Evolutionary conservation across 1,140 invertebrate genomes (phyloP).

Genomic region (Notospermus geniculatus): DNA sequence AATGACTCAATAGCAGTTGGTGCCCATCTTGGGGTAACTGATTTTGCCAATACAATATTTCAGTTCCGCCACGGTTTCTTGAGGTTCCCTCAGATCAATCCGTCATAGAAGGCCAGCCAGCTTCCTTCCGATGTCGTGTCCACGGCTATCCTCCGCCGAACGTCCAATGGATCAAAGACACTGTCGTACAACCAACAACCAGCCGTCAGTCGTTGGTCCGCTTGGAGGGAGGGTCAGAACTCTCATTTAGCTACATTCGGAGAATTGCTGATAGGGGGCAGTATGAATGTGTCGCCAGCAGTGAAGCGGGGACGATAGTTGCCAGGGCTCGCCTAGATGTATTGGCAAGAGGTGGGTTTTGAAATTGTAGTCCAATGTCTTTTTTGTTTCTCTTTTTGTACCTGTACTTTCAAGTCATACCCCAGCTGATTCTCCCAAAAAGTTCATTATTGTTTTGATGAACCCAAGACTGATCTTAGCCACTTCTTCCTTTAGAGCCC

Average conservation of each 20-base stretch:
- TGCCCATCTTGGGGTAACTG: no score
- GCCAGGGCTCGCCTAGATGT: conserved; percentile 52
- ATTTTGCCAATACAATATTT: no score
- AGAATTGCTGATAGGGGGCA: conserved; percentile 26
- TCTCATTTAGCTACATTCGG: conserved; percentile 19
- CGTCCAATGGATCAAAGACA: conserved; percentile 68
- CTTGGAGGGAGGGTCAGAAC: conserved; percentile 18
- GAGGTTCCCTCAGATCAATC: conserved; percentile 29
- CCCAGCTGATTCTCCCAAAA: no score
- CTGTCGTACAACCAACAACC: background rate
- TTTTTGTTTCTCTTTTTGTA: no score
- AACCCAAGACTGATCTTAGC: no score
- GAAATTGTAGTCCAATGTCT: conserved; percentile 23
- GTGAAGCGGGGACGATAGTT: conserved; percentile 33
- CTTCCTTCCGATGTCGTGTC: conserved; percentile 63
- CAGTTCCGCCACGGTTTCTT: conserved; percentile 30
- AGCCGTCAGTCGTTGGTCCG: background rate
- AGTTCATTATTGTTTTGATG: no score
- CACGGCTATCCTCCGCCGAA: conserved; percentile 67
- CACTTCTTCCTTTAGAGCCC: no score
- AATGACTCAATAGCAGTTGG: no score
- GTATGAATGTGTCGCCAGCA: conserved; percentile 41
- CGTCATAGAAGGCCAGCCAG: conserved; percentile 25
- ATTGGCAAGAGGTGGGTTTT: conserved; percentile 61
- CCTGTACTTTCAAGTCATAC: no score